A percentile compares a stretch with the other conserved stretches of the same genome.
phyloP scores from a whole-genome alignment of 2,113 vertebrate species.

The Corydoras maculifer region DNA sequence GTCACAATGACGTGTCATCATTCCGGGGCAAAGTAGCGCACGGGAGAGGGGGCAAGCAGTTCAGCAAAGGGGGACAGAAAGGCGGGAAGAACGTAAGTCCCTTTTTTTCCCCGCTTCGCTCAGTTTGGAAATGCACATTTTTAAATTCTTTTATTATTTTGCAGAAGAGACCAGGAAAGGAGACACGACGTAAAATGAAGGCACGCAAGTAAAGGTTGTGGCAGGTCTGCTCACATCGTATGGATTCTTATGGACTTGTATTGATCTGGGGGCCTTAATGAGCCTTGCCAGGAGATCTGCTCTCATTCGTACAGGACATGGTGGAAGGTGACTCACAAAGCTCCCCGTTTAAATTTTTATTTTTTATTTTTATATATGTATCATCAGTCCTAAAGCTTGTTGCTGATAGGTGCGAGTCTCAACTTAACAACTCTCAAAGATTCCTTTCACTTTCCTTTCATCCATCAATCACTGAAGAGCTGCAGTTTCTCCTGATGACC shows the following conservation, averaged over 20 bases:
- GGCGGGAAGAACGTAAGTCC: conserved; percentile 56
- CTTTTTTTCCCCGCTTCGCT: not conserved
- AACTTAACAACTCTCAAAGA: too few species aligned
- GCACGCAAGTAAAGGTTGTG: conserved; percentile 49
- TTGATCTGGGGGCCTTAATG: not conserved
- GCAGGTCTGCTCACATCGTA: not conserved
- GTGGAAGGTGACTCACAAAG: too few species aligned
- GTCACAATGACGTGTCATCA: conserved; percentile 80
- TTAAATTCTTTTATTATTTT: not conserved
- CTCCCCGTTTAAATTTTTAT: too few species aligned
- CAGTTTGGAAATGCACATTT: not conserved
- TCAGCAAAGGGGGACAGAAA: conserved; percentile 62
- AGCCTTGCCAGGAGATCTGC: too few species aligned
- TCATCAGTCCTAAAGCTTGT: too few species aligned
- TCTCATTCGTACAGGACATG: too few species aligned
- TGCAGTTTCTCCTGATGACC: too few species aligned
- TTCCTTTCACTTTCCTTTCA: too few species aligned
- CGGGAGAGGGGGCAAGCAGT: conserved; percentile 64
- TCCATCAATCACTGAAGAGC: too few species aligned
- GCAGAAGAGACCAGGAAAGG: conserved; percentile 92
- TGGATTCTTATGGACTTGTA: not conserved
- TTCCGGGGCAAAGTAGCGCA: conserved; percentile 79
- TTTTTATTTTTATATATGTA: too few species aligned
- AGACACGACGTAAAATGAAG: conserved; percentile 83
- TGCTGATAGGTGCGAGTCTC: too few species aligned